Base-by-base conservation (phyloP, 2,888 invertebrate species). In the Xylophagus ater region DNA sequence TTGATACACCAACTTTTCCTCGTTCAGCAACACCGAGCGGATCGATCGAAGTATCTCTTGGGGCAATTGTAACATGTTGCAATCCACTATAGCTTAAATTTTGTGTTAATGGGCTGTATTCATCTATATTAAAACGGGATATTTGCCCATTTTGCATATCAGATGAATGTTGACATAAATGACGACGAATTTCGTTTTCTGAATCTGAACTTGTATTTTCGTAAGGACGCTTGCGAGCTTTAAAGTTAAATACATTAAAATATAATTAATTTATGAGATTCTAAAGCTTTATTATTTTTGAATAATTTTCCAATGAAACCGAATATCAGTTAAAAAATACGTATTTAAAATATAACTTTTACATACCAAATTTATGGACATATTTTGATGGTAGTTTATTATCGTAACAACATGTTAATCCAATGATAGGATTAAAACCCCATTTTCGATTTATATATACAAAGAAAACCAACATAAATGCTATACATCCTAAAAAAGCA, bases 371-470 rank as follows among this genome's bases (percentile, higher is more conserved):
- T 47, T 62, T 62, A 30, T 62, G 62, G 40, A 63, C 57, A 51
- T 61, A 62, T 55, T 60, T 65, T 20, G 62, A 56, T 28, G 64
- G 54, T 45, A 62, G 47, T 43, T 55, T 55, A 32, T 59, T 59
- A 53, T 71, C 72, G 54, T 78, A 75, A 55, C 78, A 75, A 56
- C 78, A 78, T 31, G 71, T 68, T 49, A 77, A 72, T 44, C 70
- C 73, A 49, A 71, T 73, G 42, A 71, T 66, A 44, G 71, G 66
- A 47, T 71, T 71, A 58, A 77, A 78, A 56, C 80, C 79, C 56
- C 76, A 70, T 63, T 76, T 79, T 56, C 88, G 81, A 59, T 86
- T 86, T 49, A 92, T 74, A 68, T 90, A 92, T 50, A 92, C 72
- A 54, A 89, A 79, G 55, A 90, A 74, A 48, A 90, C 78, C 53